A percentile compares a stretch with the other conserved stretches of the same genome.
Conservation (phyloP, 1,140 invertebrate species). For the Littorina saxatilis region DNA sequence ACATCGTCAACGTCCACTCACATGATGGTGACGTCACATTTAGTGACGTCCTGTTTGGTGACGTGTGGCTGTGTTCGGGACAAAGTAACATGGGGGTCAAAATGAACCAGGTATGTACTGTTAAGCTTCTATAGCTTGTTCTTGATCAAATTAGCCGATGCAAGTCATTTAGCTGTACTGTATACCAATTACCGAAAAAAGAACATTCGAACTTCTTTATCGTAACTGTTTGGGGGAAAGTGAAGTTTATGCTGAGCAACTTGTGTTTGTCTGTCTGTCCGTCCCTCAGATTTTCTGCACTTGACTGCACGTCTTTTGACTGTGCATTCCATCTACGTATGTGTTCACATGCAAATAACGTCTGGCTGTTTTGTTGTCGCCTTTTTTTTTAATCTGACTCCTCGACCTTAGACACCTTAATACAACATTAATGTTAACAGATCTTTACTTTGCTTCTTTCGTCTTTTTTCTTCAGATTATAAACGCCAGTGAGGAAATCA, state of each 20-base stretch:
- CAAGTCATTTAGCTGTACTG: no score
- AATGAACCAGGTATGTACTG: no score
- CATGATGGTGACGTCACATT: constrained; percentile 34
- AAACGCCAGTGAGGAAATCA: constrained; percentile 13
- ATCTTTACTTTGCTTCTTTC: no score
- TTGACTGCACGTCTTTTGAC: background rate
- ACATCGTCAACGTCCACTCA: constrained; percentile 47
- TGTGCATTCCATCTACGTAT: background rate
- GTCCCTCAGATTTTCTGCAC: background rate
- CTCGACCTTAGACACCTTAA: no score
- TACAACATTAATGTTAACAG: no score
- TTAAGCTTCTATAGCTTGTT: no score
- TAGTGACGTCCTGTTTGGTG: constrained; percentile 67
- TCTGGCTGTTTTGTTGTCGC: background rate
- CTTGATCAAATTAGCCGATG: no score
- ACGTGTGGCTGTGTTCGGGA: constrained; percentile 70
- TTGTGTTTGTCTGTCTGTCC: no score
- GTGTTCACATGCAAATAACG: background rate
- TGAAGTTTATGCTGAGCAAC: no score
- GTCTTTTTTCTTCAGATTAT: constrained; percentile 23
- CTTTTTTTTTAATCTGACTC: background rate
- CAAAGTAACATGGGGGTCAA: constrained; percentile 74
- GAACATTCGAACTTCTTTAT: no score
- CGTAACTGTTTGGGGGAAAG: no score
- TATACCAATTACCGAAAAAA: no score